phyloP scores from a whole-genome alignment of 2,797 vertebrate genomes.

The Pangasius djambal region DNA sequence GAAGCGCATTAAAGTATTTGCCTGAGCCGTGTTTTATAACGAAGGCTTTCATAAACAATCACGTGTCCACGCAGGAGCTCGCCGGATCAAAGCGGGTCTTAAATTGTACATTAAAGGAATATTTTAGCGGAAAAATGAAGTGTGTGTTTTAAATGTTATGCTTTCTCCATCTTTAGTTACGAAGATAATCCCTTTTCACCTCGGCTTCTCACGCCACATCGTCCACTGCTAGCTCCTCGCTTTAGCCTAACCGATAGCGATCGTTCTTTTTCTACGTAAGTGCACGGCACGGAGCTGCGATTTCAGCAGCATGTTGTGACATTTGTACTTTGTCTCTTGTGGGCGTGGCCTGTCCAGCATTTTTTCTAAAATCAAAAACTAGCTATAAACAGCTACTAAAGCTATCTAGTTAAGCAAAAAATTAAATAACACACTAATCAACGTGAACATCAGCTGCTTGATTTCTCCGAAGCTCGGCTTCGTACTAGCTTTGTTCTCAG shows the following conservation, averaged over 20 bases:
- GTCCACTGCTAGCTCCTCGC: neutral
- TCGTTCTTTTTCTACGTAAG: neutral
- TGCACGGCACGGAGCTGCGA: neutral
- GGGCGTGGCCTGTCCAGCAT: neutral
- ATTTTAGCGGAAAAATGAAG: neutral
- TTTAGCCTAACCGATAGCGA: too few species aligned
- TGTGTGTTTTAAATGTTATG: neutral
- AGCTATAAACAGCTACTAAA: too few species aligned
- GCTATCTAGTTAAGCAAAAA: neutral
- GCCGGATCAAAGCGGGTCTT: neutral
- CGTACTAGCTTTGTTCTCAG: too few species aligned
- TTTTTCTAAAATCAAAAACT: neutral
- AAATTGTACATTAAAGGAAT: neutral
- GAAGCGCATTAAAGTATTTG: conserved; percentile 53
- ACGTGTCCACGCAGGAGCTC: neutral
- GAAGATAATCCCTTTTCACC: neutral
- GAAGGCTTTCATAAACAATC: neutral
- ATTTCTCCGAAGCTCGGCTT: neutral
- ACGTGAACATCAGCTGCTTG: neutral
- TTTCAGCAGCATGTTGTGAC: neutral
- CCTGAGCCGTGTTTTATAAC: conserved; percentile 52
- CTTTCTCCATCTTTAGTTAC: neutral
- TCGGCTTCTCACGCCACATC: neutral
- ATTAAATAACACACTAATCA: neutral
- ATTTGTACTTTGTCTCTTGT: neutral